These are phyloP conservation scores for Drosophila sordidula DNA, from an alignment of 2,888 invertebrate species.

Conservation along the genomic window DNA sequence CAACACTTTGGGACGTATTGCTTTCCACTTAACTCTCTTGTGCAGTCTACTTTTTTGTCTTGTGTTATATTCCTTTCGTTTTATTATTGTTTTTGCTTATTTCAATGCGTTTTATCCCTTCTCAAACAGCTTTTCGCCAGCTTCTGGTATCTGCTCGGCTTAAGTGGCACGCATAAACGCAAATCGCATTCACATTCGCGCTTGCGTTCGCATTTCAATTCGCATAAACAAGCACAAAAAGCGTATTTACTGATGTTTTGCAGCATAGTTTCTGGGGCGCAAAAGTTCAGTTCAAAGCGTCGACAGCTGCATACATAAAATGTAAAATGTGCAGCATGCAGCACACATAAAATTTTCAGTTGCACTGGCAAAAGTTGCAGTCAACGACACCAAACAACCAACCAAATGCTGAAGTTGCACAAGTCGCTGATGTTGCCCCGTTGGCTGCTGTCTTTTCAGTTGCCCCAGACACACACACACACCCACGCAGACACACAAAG, in stretches of 20 bases:
- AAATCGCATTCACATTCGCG: slow-evolving; percentile 35
- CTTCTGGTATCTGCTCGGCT: slow-evolving; percentile 10
- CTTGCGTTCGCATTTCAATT: slow-evolving; percentile 44
- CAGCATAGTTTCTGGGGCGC: slow-evolving; percentile 52
- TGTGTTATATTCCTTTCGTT: not conserved
- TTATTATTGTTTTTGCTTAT: not conserved
- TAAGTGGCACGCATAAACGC: slow-evolving; percentile 42
- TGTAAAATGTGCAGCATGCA: slow-evolving; percentile 16
- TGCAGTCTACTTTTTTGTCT: too few relatives aligned
- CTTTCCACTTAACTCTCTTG: not conserved
- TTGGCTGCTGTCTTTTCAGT: slow-evolving; percentile 21
- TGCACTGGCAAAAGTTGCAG: slow-evolving; percentile 40
- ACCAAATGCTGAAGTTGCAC: slow-evolving; percentile 34
- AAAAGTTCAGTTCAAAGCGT: slow-evolving; percentile 53
- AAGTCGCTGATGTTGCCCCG: slow-evolving; percentile 23
- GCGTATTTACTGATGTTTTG: slow-evolving; percentile 59
- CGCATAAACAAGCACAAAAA: slow-evolving; percentile 52
- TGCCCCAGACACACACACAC: slow-evolving; percentile 23
- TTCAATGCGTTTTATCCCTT: not conserved
- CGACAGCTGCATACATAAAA: slow-evolving; percentile 58
- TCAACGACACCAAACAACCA: slow-evolving; percentile 46
- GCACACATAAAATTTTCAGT: slow-evolving; percentile 14
- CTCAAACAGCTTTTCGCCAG: not conserved
- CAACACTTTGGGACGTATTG: too few relatives aligned
- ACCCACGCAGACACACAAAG: not conserved